Evolutionary conservation across 35 echinoderm and acorn worm genomes (phyloP), one percentile per base, ranked within the genome.

Genomic region (Diadema setosum): DNA sequence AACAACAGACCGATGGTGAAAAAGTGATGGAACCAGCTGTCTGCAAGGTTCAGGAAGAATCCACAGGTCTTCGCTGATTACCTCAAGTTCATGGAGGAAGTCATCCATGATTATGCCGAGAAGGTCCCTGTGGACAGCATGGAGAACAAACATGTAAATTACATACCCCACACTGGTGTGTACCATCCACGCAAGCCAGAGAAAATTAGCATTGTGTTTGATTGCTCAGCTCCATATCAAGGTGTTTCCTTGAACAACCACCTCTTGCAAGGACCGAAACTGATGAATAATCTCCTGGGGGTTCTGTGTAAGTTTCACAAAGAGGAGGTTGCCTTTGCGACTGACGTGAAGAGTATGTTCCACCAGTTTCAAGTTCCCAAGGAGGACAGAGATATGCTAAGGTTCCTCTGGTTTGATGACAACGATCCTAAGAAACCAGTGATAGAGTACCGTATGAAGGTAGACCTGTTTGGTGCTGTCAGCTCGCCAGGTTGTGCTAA

Each of bases 131-230:
- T 30, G 45, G n/a, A n/a, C n/a, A n/a, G n/a, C n/a, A n/a, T n/a
- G n/a, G 30, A 16, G 18, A 35, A 16, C 21, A 46, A 70, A 34
- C 31, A 76, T 21, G 58, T 70, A 3, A 84, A 81, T 78, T 93
- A 93, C 65, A 81, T 93, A 26, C 87, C 92, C 3, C 92, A 90
- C 75, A 56, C 76, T 90, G 93, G 87, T 5, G 82, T 90, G 18
- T 74, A 95, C 65, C 87, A 91, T 46, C 70, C 93, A 6, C 59
- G 45, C 20, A 95, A 95, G 48, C 91, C 85, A 36, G 78, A 82
- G 23, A 82, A 88, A 42, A n/a, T 93, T 8, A 64, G 85, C 42
- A 85, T 93, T 45, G 5, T 75, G 83, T 87, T 86, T 55, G 81
- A 94, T 39, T 90, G 87, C 55, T 12, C 82, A 17, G 93, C 83